Evolutionary conservation across 2,888 invertebrate species (phyloP), one percentile per base, ranked within the genome.

Genomic region (Cataglyphis albicans): DNA sequence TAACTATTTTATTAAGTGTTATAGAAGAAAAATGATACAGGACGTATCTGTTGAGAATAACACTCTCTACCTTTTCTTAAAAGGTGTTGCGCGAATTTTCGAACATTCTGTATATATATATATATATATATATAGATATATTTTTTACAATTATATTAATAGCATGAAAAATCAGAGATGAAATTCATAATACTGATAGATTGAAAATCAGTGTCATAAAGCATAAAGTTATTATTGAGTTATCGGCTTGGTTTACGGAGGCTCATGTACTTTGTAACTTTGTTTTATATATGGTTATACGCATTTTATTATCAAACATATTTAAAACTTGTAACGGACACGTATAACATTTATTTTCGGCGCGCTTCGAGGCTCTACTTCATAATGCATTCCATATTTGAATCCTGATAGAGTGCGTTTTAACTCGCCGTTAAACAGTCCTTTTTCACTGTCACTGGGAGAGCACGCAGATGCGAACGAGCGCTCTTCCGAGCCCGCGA

Each of bases 391-490:
- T 65, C 67, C 67, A 76, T 68, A 55, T 35, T 67, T 41, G 41
- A 55, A 67, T 67, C 55, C 67, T 88, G 86, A 84, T 70, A 38
- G 76, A 75, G 86, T 76, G 80, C 64, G 67, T 86, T 89, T 88
- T 89, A 88, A 88, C 84, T 87, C 80, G 80, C 48, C 67, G 70
- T 84, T 84, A 81, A 86, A 75, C 80, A 76, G 9, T 67, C 74
- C 75, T 84, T 84, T 57, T 81, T 75, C 70, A 87, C 75, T 87
- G 89, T 86, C 87, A 86, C 68, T 63, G 67, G 32, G 55, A 32
- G 68, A 52, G 67, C 65, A 76, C 74, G 57, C 61, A 73, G 76
- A 78, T 57, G 70, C 81, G 81, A 70, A 76, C 65, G 63, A 82
- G 4, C 25, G 21, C 48, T 80, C 48, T 61, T 70, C 48, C 25